Base-by-base conservation (phyloP, 2,888 invertebrate genomes). In the Pandemis corylana region DNA sequence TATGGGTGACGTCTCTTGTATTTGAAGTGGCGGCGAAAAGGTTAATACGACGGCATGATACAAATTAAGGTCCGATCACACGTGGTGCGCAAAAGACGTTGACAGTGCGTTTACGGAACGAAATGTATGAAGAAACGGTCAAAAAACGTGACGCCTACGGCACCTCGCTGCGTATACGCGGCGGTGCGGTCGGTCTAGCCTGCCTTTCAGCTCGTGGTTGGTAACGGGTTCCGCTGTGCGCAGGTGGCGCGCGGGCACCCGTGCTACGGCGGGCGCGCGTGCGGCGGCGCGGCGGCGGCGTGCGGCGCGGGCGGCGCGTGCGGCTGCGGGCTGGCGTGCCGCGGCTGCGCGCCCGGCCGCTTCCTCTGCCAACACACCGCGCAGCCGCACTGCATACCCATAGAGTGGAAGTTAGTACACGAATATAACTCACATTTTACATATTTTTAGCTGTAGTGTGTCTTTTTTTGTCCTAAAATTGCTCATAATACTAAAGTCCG, bases 321-420 rank as follows among this genome's bases (percentile, higher is more conserved):
- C 89, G 97, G 97, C 1, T 98, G 98, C 87, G 97, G 1, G 95
- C 96, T 78, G 96, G 96, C 67, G 91, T 97, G 78, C 95, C 96
- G 84, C 95, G 96, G 84, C 63, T 98, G 98, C 87, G 96, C 96
- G 0, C 94, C 95, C 1, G 96, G 96, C 79, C 96, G 96, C 85
- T 97, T 97, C 84, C 96, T 96, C 71, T 92, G 92, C 85, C 84
- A 94, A 20, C 89, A 85, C 41, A 89, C 87, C 62, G 82, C 86
- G 2, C 87, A 68, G 64, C 76, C 68, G 78, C 82, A 73, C 78
- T 92, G 92, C 83, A 88, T 92, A 28, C 92, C 92, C 15, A 69
- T 77, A 12, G 87, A 89, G 67, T 92, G 92, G 92, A 90, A 87
- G 92, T 91, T 0, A 83, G 87, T 82, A 2, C 15, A 36, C 61